Evolutionary conservation across 2,888 invertebrate genomes (phyloP).

Genomic region (Diogma glabrata): DNA sequence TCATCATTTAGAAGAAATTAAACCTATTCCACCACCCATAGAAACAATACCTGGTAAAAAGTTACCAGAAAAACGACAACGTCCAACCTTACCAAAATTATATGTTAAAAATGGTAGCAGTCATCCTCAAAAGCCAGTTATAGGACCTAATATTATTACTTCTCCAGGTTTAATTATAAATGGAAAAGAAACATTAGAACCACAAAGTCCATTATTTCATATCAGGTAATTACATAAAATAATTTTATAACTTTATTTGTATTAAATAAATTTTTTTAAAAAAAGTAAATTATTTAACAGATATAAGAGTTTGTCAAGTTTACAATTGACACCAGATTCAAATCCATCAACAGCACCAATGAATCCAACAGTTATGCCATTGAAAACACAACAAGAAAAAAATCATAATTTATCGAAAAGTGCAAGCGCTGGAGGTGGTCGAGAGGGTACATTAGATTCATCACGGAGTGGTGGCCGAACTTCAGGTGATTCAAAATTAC

Average conservation of each 20-base stretch:
- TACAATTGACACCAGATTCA: conserved; percentile 36
- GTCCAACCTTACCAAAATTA: conserved; percentile 60
- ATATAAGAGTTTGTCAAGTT: conserved; percentile 37
- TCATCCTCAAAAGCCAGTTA: conserved; percentile 38
- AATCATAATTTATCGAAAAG: conserved; percentile 24
- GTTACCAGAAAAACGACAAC: conserved; percentile 62
- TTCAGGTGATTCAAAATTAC: conserved; percentile 76
- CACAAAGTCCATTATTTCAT: conserved; percentile 37
- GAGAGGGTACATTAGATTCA: conserved; percentile 77
- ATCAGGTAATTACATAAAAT: conserved; percentile 29
- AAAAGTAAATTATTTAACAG: conserved; percentile 20
- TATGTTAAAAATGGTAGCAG: conserved; percentile 61
- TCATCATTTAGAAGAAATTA: conserved; percentile 45
- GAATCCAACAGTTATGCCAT: conserved; percentile 30
- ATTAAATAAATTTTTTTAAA: not conserved
- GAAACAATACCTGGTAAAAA: conserved; percentile 84
- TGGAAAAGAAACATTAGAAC: conserved; percentile 34
- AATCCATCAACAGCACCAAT: conserved; percentile 34
- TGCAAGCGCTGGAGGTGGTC: conserved; percentile 35
- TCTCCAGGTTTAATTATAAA: conserved; percentile 55
- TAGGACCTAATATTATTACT: conserved; percentile 49
- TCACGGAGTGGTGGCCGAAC: conserved; percentile 80
- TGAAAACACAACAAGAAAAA: conserved; percentile 17
- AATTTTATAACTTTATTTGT: conserved; percentile 7
- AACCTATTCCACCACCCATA: conserved; percentile 83